These are phyloP conservation scores for Aspidiotus rigidus DNA, from an alignment of 2,888 invertebrate genomes.

Conservation along the genomic window DNA sequence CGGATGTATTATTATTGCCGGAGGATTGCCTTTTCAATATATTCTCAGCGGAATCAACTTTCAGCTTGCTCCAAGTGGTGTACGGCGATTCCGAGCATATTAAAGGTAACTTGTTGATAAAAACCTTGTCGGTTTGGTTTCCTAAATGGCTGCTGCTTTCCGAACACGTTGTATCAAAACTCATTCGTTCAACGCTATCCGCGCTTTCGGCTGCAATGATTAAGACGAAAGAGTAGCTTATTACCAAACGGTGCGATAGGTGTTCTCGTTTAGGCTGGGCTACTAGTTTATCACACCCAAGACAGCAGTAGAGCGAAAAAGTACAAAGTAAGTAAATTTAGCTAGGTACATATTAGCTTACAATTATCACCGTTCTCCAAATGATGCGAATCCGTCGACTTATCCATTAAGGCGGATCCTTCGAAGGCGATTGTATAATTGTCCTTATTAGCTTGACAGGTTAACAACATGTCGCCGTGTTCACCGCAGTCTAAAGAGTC, in stretches of 20 bases:
- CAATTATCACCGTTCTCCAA: no score
- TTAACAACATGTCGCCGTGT: conserved; percentile 71
- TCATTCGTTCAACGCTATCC: conserved; percentile 30
- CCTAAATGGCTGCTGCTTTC: conserved; percentile 12
- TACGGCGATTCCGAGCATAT: conserved; percentile 53
- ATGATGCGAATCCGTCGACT: conserved; percentile 46
- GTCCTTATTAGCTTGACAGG: conserved; percentile 79
- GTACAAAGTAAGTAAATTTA: no score
- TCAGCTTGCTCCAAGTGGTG: conserved; percentile 78
- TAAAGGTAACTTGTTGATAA: conserved; percentile 24
- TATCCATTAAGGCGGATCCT: conserved; percentile 74
- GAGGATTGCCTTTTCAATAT: conserved; percentile 29
- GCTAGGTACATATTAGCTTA: no score
- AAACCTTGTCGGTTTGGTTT: conserved; percentile 12
- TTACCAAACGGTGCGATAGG: no score
- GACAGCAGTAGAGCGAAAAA: no score
- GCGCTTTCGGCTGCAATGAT: conserved; percentile 6
- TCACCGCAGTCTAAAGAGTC: conserved; percentile 84
- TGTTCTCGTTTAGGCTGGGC: no score
- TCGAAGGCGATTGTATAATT: conserved; percentile 93
- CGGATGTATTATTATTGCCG: conserved; percentile 24
- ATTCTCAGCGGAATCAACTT: conserved; percentile 27
- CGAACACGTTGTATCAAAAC: conserved; percentile 21
- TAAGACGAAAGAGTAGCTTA: not conserved
- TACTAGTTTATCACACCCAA: no score